A percentile compares a stretch with the other conserved stretches of the same genome.
phyloP scores from a whole-genome alignment of 2,888 invertebrate genomes.

The Stenchaetothrips biformis region DNA sequence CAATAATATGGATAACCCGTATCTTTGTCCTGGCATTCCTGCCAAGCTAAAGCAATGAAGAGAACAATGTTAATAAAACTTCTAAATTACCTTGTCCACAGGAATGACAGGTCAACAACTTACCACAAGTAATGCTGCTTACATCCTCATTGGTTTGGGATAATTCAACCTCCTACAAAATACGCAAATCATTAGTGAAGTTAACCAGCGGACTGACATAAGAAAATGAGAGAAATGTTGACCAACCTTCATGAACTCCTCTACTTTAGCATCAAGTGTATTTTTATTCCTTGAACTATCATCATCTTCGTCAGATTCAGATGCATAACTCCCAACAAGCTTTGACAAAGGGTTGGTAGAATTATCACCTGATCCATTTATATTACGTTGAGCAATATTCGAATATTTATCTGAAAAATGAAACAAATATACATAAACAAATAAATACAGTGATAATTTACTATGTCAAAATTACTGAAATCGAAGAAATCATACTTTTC shows the following conservation, averaged over 20 bases:
- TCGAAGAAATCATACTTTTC: background rate
- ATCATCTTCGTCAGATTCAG: background rate
- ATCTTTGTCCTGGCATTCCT: constrained; percentile 58
- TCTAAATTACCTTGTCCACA: background rate
- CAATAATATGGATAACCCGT: constrained; percentile 61
- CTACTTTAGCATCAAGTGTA: background rate
- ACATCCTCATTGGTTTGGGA: constrained; percentile 21
- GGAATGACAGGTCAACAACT: background rate
- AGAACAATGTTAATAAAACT: background rate
- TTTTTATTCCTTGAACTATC: background rate
- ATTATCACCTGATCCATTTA: background rate
- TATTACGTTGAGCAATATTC: background rate
- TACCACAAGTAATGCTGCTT: constrained; percentile 12
- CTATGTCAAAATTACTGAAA: background rate
- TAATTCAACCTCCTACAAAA: constrained; percentile 23
- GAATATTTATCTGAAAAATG: background rate
- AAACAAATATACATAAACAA: background rate
- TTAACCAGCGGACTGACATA: background rate
- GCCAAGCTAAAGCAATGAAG: constrained; percentile 53
- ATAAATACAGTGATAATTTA: background rate
- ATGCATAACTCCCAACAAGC: background rate
- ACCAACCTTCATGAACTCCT: constrained; percentile 18
- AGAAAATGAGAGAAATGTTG: background rate
- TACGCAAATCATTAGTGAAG: background rate
- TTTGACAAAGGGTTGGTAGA: background rate